phyloP scores from a whole-genome alignment of 2,113 vertebrate genomes.

The Desmodus rotundus region DNA sequence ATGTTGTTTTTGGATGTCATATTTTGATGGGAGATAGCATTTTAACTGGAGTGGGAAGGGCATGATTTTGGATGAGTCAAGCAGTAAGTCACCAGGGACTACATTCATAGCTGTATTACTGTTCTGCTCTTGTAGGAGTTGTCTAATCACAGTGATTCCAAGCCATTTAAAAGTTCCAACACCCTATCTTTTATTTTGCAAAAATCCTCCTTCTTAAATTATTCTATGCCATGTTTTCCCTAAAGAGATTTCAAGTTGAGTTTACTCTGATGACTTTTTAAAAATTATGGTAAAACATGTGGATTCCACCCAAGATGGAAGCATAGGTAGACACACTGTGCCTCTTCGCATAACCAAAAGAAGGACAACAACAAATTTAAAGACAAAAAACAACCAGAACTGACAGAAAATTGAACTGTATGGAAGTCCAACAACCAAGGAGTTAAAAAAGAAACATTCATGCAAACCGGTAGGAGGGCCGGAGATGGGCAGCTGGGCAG shows the following conservation, averaged over 20 bases:
- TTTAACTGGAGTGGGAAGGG: slow-evolving; percentile 69
- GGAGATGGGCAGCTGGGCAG: no score
- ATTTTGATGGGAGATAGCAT: slow-evolving; percentile 75
- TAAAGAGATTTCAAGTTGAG: slow-evolving; percentile 27
- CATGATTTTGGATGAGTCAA: slow-evolving; percentile 67
- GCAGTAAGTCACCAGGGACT: slow-evolving; percentile 59
- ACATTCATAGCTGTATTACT: slow-evolving; percentile 53
- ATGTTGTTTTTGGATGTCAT: slow-evolving; percentile 73
- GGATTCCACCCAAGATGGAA: no score
- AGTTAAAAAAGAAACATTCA: no score
- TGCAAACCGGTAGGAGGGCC: no score
- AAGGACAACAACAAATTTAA: no score
- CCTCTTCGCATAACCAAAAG: no score
- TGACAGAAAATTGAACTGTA: no score
- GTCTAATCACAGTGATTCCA: slow-evolving; percentile 59
- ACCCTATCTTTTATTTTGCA: slow-evolving; percentile 52
- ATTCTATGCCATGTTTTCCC: slow-evolving; percentile 30
- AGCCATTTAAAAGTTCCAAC: slow-evolving; percentile 47
- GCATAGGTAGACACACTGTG: no score
- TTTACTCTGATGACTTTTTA: slow-evolving; percentile 36
- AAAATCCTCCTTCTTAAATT: slow-evolving; percentile 51
- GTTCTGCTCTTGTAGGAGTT: slow-evolving; percentile 50
- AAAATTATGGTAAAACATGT: slow-evolving; percentile 13
- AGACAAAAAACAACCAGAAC: no score
- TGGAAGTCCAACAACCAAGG: no score